These are phyloP conservation scores for Macrochelys suwanniensis DNA, from an alignment of 2,797 vertebrate genomes.

Conservation along the genomic window DNA sequence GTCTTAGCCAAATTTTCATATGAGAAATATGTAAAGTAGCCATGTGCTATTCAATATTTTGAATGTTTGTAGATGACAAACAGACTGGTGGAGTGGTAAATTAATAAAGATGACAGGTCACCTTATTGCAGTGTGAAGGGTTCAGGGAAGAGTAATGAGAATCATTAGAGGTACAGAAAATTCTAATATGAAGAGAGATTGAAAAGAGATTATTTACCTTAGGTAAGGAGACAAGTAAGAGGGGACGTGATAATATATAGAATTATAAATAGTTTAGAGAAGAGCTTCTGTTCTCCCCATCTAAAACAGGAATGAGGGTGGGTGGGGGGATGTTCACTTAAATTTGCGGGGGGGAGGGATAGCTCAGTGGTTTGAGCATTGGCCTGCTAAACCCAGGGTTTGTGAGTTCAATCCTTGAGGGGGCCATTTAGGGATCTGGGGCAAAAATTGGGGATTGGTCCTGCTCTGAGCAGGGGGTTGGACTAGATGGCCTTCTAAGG, in stretches of 20 bases:
- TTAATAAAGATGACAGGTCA: not conserved
- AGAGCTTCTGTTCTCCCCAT: not conserved
- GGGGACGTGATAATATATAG: not conserved
- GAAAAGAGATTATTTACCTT: not conserved
- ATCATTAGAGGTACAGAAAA: not conserved
- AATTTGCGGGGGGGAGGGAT: not conserved
- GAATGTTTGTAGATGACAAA: not conserved
- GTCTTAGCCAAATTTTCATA: not conserved
- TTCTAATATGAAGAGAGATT: not conserved
- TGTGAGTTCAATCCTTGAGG: too few relatives aligned
- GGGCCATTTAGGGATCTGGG: too few relatives aligned
- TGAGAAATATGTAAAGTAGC: accelerated
- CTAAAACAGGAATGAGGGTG: not conserved
- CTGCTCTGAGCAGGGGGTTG: too few relatives aligned
- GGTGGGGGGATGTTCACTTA: not conserved
- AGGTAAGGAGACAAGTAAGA: not conserved
- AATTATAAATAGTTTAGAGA: not conserved
- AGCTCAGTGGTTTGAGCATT: too few relatives aligned
- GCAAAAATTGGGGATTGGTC: too few relatives aligned
- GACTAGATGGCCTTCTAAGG: too few relatives aligned
- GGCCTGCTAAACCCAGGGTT: too few relatives aligned
- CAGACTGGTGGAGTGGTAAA: not conserved
- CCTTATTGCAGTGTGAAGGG: not conserved
- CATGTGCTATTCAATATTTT: not conserved
- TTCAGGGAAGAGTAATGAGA: not conserved